Evolutionary conservation across 1,140 invertebrate genomes (phyloP).

Genomic region (Eriocheir sinensis): DNA sequence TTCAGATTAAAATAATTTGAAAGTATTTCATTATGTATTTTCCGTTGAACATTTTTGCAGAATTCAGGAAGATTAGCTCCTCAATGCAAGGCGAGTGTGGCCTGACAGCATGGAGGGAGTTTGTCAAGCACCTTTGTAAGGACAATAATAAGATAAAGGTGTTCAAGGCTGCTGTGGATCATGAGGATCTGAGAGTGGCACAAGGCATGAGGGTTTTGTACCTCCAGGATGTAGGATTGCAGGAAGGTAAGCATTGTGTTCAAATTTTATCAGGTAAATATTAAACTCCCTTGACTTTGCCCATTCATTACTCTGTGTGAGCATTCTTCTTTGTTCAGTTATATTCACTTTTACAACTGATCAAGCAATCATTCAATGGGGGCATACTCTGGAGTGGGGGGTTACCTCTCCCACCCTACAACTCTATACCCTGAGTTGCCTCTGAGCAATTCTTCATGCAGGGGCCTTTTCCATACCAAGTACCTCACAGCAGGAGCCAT

Average conservation of each 20-base stretch:
- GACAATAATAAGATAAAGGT: constrained; percentile 17
- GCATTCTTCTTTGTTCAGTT: no score
- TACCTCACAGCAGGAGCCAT: no score
- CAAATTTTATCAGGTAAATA: neutral
- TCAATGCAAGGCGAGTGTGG: constrained; percentile 34
- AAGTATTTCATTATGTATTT: neutral
- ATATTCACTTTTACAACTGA: no score
- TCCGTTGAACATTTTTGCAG: neutral
- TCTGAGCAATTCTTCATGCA: no score
- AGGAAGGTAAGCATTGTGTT: neutral
- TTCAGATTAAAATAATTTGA: no score
- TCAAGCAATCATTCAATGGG: no score
- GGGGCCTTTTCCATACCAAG: no score
- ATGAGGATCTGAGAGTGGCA: neutral
- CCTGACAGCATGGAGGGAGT: constrained; percentile 29
- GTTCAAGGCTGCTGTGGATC: neutral
- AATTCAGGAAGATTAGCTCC: constrained; percentile 37
- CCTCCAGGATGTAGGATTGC: constrained; percentile 19
- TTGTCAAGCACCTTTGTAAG: constrained; percentile 10
- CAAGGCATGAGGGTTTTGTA: constrained; percentile 29
- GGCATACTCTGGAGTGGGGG: no score
- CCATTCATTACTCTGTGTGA: no score
- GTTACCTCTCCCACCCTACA: no score
- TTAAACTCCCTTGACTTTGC: no score
- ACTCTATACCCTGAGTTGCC: no score